Conservation (phyloP, 2,888 invertebrate species). For the Mythimna impura region DNA sequence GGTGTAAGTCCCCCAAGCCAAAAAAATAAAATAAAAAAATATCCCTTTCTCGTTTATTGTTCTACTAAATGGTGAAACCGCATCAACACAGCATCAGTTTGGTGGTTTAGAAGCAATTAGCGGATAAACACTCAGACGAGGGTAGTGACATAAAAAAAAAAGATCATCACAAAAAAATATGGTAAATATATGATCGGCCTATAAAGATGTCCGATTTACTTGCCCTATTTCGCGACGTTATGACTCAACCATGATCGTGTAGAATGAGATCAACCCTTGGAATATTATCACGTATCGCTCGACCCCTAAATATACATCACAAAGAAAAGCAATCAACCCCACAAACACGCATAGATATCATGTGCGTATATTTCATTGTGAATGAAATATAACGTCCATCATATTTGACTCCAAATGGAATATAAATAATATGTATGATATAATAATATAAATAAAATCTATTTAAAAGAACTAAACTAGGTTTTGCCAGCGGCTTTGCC, state of each 20-base stretch:
- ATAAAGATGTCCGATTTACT: neutral
- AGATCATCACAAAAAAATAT: too few species aligned
- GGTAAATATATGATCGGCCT: neutral
- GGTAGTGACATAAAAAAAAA: too few species aligned
- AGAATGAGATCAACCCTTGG: constrained; percentile 1
- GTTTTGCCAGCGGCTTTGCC: too few species aligned
- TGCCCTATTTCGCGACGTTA: neutral
- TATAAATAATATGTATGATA: neutral
- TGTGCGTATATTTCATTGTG: neutral
- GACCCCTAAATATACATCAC: constrained; percentile 10
- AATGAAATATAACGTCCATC: neutral
- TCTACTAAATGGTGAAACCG: too few species aligned
- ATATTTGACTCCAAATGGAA: too few species aligned
- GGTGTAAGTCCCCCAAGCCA: too few species aligned
- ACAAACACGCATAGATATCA: neutral
- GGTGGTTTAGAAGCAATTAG: too few species aligned
- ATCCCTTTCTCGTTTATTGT: too few species aligned
- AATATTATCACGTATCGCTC: constrained; percentile 14
- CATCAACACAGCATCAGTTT: too few species aligned
- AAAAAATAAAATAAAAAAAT: too few species aligned
- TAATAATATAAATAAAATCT: neutral
- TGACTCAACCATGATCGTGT: neutral
- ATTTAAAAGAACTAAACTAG: too few species aligned
- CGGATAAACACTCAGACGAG: too few species aligned
- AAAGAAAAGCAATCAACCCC: constrained; percentile 30